Conservation (phyloP, 2,797 vertebrate species). For the Sitta carolinensis region DNA sequence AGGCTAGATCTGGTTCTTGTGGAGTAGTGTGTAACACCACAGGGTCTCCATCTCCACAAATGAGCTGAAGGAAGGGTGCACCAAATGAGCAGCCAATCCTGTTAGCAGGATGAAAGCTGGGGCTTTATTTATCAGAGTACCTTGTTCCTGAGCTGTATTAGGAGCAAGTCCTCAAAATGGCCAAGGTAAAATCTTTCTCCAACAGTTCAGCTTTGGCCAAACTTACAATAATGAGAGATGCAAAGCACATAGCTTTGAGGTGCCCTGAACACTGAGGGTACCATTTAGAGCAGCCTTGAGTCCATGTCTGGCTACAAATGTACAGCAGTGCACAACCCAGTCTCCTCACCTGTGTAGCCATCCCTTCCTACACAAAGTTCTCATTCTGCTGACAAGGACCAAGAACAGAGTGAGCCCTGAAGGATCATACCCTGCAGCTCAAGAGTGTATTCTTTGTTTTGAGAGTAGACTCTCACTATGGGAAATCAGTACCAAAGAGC, state of each 20-base stretch:
- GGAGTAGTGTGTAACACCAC: too few species aligned
- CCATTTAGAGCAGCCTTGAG: neutral
- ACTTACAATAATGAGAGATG: neutral
- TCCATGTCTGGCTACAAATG: fast-evolving
- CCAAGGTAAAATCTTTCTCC: neutral
- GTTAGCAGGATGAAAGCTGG: neutral
- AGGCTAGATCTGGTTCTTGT: neutral
- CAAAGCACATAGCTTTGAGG: neutral
- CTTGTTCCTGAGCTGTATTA: neutral
- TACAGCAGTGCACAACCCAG: fast-evolving
- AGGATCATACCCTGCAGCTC: fast-evolving
- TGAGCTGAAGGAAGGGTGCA: neutral
- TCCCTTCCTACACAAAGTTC: neutral
- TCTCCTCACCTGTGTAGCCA: neutral
- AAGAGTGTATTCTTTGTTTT: neutral
- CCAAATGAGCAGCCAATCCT: neutral
- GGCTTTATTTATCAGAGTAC: neutral
- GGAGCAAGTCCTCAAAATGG: neutral
- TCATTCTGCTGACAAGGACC: neutral
- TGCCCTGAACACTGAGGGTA: neutral
- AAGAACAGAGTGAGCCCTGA: neutral
- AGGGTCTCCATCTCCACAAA: neutral
- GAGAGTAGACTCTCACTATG: neutral
- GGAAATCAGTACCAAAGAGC: neutral
- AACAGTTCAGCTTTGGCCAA: neutral